These are phyloP conservation scores for Caenorhabditis brenneri DNA, from an alignment of 1,140 invertebrate species.

Conservation along the genomic window DNA sequence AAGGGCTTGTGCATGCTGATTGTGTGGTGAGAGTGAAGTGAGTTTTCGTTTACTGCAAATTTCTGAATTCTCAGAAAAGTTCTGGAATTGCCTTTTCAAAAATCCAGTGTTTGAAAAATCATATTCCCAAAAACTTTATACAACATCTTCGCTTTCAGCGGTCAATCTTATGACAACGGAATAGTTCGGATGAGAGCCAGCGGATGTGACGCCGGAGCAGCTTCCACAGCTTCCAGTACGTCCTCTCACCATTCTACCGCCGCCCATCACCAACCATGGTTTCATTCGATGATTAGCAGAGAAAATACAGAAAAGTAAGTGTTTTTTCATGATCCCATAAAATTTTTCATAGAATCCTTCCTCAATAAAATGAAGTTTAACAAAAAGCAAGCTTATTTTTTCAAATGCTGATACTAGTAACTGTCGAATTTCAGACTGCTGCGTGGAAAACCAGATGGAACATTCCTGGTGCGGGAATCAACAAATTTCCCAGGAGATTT, in stretches of 20 bases:
- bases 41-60: not conserved
- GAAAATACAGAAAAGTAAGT: constrained; percentile 90
- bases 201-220: constrained; percentile 35
- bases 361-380: not conserved
- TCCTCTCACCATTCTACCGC: constrained; percentile 4
- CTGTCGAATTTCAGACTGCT: constrained; percentile 72
- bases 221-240: constrained; percentile 24
- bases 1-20: constrained; percentile 31
- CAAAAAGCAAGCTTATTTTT: not conserved
- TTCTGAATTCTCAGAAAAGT: not conserved
- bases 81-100: no score
- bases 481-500: constrained; percentile 99
- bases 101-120: not conserved
- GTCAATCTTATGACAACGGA: constrained; percentile 9
- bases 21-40: not conserved
- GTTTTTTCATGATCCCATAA: not conserved
- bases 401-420: no score
- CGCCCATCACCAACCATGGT: constrained; percentile 77
- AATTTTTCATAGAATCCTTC: not conserved
- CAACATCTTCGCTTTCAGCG: not conserved
- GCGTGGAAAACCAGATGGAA: constrained; percentile 81
- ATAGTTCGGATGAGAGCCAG: constrained; percentile 18
- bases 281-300: constrained; percentile 95
- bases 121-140: not conserved
- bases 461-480: constrained; percentile 94